A percentile compares a stretch with the other conserved stretches of the same genome.
phyloP scores from a whole-genome alignment of 1,140 invertebrate genomes.

The Physella acuta region DNA sequence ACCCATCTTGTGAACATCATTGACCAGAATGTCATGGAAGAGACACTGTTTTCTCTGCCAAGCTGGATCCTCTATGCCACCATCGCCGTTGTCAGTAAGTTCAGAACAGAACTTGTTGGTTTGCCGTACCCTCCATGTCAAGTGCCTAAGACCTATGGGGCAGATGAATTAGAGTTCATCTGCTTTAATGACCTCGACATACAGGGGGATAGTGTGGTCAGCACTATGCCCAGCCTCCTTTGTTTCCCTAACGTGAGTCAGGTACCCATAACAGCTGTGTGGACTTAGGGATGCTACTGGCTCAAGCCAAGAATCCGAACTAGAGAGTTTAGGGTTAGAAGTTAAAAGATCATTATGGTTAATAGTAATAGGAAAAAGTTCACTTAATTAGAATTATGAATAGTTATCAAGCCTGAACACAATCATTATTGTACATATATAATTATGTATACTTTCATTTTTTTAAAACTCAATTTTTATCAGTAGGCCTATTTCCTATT shows the following conservation, averaged over 20 bases:
- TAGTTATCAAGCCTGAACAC: too few relatives aligned
- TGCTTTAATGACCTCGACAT: too few relatives aligned
- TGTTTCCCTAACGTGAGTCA: too few relatives aligned
- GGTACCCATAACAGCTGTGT: too few relatives aligned
- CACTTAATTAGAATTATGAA: background rate
- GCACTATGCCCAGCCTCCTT: too few relatives aligned
- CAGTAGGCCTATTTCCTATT: too few relatives aligned
- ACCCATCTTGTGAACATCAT: background rate
- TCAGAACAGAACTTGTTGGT: background rate
- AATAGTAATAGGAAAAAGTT: background rate
- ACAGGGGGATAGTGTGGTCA: too few relatives aligned
- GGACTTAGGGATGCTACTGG: background rate
- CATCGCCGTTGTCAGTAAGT: constrained; percentile 2
- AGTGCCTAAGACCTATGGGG: background rate
- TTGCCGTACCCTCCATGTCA: background rate
- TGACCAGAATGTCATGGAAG: background rate
- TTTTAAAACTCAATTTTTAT: too few relatives aligned
- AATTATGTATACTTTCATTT: too few relatives aligned
- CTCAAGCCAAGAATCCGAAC: background rate
- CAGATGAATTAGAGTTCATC: too few relatives aligned
- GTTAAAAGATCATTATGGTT: background rate
- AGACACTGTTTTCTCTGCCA: background rate
- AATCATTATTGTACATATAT: too few relatives aligned
- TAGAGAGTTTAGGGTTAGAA: background rate
- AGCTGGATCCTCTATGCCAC: constrained; percentile 8